Evolutionary conservation across 1,140 invertebrate genomes (phyloP).

Genomic region (Meteorus sp.): DNA sequence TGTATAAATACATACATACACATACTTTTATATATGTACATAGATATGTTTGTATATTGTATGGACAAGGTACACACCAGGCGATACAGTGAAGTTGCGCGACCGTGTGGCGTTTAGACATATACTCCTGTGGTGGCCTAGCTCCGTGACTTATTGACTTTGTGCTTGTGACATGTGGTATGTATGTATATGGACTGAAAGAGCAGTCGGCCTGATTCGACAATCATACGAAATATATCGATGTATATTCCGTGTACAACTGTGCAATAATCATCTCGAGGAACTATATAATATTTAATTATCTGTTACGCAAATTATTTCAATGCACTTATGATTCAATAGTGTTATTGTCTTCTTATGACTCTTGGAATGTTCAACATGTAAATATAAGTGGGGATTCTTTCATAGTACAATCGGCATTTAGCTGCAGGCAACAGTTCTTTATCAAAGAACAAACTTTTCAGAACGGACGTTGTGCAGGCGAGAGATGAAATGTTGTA

Average conservation of each 20-base stretch:
- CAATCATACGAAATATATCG: constrained; percentile 29
- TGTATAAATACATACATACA: too few relatives aligned
- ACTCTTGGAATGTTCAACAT: too few relatives aligned
- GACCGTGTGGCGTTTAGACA: constrained; percentile 11
- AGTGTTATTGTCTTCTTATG: too few relatives aligned
- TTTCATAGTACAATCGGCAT: too few relatives aligned
- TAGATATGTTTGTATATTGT: too few relatives aligned
- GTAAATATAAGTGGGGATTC: too few relatives aligned
- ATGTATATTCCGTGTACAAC: neutral
- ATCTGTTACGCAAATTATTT: too few relatives aligned
- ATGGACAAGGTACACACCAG: constrained; percentile 9
- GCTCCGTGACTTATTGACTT: constrained; percentile 49
- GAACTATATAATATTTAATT: too few relatives aligned
- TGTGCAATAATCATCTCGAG: neutral
- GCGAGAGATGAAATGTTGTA: constrained; percentile 50
- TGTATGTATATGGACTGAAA: constrained; percentile 30
- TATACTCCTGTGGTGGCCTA: constrained; percentile 32
- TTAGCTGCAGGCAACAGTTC: too few relatives aligned
- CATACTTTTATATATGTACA: too few relatives aligned
- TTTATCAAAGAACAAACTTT: constrained; percentile 28
- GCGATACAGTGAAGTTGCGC: too few relatives aligned
- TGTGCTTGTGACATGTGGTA: constrained; percentile 43
- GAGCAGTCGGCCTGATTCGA: constrained; percentile 38
- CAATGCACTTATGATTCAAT: too few relatives aligned
- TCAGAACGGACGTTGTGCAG: constrained; percentile 31